A percentile compares a stretch with the other conserved stretches of the same genome.
Evolutionary conservation across 2,113 vertebrate genomes (phyloP).

Genomic region (Rhineura floridana): DNA sequence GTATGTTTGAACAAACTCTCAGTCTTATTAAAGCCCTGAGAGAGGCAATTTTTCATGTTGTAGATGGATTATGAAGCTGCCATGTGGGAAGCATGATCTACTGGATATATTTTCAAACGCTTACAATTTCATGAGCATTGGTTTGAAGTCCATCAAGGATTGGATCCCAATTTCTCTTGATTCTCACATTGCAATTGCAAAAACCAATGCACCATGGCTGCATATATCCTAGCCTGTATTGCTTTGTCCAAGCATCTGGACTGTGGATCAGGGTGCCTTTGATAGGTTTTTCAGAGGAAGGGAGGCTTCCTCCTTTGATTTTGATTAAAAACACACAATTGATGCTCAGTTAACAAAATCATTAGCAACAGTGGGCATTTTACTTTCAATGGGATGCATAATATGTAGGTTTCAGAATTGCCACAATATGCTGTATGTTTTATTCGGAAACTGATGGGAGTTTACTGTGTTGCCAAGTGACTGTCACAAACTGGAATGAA

Average conservation of each 20-base stretch:
- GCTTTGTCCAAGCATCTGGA: neutral
- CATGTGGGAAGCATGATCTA: neutral
- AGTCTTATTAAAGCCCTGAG: neutral
- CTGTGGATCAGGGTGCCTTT: neutral
- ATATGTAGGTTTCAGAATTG: constrained; percentile 40
- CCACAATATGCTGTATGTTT: constrained; percentile 41
- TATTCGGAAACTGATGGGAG: constrained; percentile 54
- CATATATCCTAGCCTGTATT: neutral
- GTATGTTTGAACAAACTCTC: neutral
- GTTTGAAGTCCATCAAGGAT: neutral
- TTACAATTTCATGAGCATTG: neutral
- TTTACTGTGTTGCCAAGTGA: constrained; percentile 47
- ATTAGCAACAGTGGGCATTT: constrained; percentile 44
- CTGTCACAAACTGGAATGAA: constrained; percentile 52
- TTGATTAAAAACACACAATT: constrained; percentile 32
- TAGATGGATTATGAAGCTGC: neutral
- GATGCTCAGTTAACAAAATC: constrained; percentile 25
- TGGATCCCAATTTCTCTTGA: neutral
- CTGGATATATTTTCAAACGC: neutral
- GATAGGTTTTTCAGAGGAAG: neutral
- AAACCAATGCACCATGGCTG: neutral
- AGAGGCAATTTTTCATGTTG: neutral
- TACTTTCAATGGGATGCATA: constrained; percentile 42
- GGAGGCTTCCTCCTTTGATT: neutral
- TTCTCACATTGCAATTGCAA: neutral